Percentiles rank a stretch among this genome's conserved stretches.
Conservation (phyloP, 64 coral and sea anemone genomes). For the Anthopleura sola region DNA sequence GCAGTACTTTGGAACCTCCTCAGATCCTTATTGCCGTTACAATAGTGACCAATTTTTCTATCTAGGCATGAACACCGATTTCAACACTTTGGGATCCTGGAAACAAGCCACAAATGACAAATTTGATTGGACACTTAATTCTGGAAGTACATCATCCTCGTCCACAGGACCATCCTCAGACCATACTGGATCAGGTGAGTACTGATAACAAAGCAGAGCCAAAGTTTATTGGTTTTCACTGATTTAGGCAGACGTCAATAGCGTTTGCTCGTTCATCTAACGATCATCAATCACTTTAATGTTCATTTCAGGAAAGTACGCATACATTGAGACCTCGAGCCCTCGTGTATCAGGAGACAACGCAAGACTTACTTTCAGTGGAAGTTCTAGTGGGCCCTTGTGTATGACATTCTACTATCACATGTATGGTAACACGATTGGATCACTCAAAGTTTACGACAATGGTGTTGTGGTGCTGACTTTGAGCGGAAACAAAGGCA, state of each 20-base stretch:
- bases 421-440: background rate
- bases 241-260: no score
- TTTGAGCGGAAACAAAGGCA: background rate
- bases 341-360: no score
- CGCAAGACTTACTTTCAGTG: no score
- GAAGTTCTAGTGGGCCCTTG: no score
- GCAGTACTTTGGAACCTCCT: background rate
- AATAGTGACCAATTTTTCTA: background rate
- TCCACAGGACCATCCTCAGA: constrained; percentile 14
- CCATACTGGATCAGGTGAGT: background rate
- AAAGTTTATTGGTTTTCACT: no score
- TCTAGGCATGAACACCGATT: background rate
- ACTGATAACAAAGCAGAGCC: no score
- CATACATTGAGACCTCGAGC: no score
- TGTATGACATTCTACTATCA: no score
- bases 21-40: background rate
- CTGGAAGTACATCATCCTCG: background rate
- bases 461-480: background rate
- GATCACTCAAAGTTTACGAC: background rate
- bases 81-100: background rate
- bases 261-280: no score
- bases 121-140: constrained; percentile 3
- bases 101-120: background rate
- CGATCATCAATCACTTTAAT: no score
- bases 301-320: no score